phyloP scores from a whole-genome alignment of 2,113 vertebrate genomes.

The Pteronura brasiliensis region DNA sequence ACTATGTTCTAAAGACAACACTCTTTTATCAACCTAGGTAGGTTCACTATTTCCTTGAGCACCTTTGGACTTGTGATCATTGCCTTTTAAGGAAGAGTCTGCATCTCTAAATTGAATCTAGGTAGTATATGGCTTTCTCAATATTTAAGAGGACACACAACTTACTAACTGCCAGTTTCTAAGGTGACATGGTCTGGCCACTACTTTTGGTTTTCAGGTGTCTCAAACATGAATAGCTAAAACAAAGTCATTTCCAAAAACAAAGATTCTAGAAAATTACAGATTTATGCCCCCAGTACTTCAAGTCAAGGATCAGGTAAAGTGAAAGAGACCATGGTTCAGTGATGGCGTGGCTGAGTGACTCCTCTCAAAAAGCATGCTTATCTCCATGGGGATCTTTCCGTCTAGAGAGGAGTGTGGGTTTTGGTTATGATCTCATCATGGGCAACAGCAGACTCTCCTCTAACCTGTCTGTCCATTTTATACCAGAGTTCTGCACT shows the following conservation, averaged over 20 bases:
- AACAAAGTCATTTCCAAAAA: neutral
- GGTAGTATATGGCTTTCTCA: neutral
- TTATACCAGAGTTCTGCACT: neutral
- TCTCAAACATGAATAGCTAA: neutral
- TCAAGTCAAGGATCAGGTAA: neutral
- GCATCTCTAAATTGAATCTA: neutral
- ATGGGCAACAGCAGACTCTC: neutral
- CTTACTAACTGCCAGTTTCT: neutral
- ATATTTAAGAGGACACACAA: neutral
- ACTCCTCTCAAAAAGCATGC: neutral
- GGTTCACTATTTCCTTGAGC: neutral
- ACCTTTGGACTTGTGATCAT: conserved; percentile 21
- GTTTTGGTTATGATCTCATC: conserved; percentile 48
- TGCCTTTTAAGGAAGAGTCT: neutral
- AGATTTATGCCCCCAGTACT: neutral
- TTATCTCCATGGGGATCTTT: neutral
- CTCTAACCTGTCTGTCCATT: neutral
- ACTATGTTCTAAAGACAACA: neutral
- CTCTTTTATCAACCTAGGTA: neutral
- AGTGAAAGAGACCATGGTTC: neutral
- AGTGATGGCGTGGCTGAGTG: neutral
- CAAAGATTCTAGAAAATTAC: neutral
- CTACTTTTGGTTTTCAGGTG: neutral
- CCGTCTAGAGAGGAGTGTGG: neutral
- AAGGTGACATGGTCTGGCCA: neutral